Percentiles rank a stretch among this genome's conserved stretches.
Evolutionary conservation across 2,797 vertebrate genomes (phyloP).

Genomic region (Poeciliopsis paucimaculata): DNA sequence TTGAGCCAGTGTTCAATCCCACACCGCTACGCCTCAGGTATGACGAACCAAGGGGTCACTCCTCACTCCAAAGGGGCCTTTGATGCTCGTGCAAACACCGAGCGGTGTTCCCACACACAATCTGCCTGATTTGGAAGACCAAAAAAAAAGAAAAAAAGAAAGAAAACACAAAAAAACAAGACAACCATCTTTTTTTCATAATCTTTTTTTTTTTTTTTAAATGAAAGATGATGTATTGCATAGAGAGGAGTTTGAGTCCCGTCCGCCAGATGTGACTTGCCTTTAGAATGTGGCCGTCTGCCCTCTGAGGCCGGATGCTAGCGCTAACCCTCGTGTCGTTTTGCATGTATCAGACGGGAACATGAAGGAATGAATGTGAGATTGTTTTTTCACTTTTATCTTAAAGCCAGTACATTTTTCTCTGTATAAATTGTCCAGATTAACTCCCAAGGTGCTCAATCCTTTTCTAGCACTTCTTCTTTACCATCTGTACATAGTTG

Average conservation of each 20-base stretch:
- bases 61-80: slow-evolving; percentile 69
- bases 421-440: slow-evolving; percentile 42
- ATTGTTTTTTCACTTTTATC: slow-evolving; percentile 20
- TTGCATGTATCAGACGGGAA: slow-evolving; percentile 67
- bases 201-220: slow-evolving; percentile 9
- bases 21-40: slow-evolving; percentile 64
- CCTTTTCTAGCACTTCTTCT: slow-evolving; percentile 48
- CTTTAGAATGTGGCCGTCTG: slow-evolving; percentile 49
- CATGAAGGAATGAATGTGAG: slow-evolving; percentile 42
- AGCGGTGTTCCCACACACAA: slow-evolving; percentile 54
- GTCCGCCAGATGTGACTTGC: slow-evolving; percentile 62
- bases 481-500: slow-evolving; percentile 68
- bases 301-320: slow-evolving; percentile 54
- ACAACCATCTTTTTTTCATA: slow-evolving; percentile 40
- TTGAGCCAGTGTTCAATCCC: slow-evolving; percentile 63
- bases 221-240: slow-evolving; percentile 35
- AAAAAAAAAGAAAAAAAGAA: slow-evolving; percentile 61
- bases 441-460: slow-evolving; percentile 61
- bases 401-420: slow-evolving; percentile 57
- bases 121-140: slow-evolving; percentile 76
- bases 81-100: slow-evolving; percentile 61
- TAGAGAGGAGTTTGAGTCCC: slow-evolving; percentile 45
- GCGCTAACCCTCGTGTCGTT: slow-evolving; percentile 38
- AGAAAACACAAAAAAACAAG: slow-evolving; percentile 42
- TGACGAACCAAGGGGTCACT: slow-evolving; percentile 64